These are phyloP conservation scores for Axis porcinus DNA, from an alignment of 2,113 vertebrate species.

Conservation along the genomic window DNA sequence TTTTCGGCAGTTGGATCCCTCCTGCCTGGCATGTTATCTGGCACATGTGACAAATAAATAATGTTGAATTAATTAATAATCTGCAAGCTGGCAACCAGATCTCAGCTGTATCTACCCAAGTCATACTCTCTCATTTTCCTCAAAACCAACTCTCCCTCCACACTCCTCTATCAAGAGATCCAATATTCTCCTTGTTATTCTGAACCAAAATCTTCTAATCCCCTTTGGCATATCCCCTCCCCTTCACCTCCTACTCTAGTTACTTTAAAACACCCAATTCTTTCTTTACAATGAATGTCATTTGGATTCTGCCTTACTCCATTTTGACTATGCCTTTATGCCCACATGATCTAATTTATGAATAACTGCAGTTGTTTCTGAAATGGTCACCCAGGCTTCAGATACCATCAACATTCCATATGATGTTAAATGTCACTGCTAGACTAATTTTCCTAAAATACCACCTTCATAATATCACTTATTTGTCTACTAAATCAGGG, in stretches of 20 bases:
- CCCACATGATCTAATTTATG: not conserved
- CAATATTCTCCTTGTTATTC: not conserved
- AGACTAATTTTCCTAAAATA: constrained; percentile 11
- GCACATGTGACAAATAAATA: not conserved
- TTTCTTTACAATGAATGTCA: not conserved
- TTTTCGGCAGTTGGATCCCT: not conserved
- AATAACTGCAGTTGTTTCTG: not conserved
- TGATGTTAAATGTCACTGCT: not conserved
- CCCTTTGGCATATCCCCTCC: not conserved
- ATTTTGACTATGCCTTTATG: not conserved
- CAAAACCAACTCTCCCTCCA: not conserved
- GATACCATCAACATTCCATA: not conserved
- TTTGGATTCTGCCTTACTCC: not conserved
- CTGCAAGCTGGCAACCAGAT: not conserved
- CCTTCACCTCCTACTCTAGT: not conserved
- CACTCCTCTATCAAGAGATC: not conserved
- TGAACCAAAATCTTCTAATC: not conserved
- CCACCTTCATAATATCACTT: not conserved
- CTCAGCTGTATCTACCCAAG: not conserved
- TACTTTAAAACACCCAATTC: not conserved
- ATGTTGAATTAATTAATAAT: not conserved
- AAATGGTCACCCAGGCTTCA: not conserved
- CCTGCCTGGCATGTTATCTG: not conserved
- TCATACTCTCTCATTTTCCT: not conserved
- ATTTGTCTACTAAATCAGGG: not conserved